A percentile compares a stretch with the other conserved stretches of the same genome.
phyloP scores from a whole-genome alignment of 2,797 vertebrate genomes.

The Coreius guichenoti region DNA sequence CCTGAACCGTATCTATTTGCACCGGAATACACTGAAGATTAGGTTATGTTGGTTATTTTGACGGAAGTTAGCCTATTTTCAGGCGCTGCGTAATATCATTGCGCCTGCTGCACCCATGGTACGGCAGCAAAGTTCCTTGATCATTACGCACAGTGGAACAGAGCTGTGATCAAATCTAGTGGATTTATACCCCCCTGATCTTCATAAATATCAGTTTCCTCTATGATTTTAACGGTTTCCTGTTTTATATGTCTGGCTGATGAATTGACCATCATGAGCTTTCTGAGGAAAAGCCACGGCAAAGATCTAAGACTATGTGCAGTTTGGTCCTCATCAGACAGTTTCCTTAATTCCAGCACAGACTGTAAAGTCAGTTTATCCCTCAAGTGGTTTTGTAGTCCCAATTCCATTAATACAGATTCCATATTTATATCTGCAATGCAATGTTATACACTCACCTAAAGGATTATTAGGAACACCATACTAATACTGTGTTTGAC shows the following conservation, averaged over 20 bases:
- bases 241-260: neutral
- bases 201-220: neutral
- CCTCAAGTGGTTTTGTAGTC: neutral
- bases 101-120: too few species aligned
- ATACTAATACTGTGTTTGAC: too few species aligned
- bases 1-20: too few species aligned
- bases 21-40: too few species aligned
- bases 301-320: neutral
- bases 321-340: neutral
- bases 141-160: slow-evolving; percentile 77
- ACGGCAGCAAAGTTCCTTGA: too few species aligned
- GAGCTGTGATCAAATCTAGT: slow-evolving; percentile 71
- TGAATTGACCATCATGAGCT: slow-evolving; percentile 21
- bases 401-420: neutral
- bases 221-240: neutral
- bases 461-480: too few species aligned
- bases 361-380: neutral
- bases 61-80: too few species aligned
- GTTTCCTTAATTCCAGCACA: neutral
- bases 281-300: slow-evolving; percentile 2
- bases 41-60: too few species aligned
- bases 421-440: slow-evolving; percentile 4
- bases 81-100: too few species aligned
- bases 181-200: slow-evolving; percentile 51
- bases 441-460: neutral